Evolutionary conservation across 2,113 vertebrate species (phyloP).

Genomic region (Amphilophus citrinellus): DNA sequence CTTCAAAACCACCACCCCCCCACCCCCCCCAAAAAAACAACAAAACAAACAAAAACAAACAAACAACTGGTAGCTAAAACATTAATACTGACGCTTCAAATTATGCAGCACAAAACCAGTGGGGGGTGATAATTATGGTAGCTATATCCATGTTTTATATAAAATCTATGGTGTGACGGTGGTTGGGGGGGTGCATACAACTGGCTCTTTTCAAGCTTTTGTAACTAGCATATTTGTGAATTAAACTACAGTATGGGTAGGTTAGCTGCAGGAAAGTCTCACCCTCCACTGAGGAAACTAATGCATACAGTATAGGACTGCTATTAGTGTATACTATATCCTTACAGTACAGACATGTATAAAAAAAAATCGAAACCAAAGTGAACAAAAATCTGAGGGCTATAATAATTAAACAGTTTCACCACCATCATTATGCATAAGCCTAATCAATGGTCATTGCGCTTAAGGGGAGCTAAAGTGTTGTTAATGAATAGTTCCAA

Average conservation of each 20-base stretch:
- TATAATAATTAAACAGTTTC: conserved; percentile 58
- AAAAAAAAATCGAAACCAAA: conserved; percentile 6
- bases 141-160: not conserved
- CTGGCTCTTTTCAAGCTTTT: no score
- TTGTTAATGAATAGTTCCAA: conserved; percentile 65
- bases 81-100: not conserved
- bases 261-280: not conserved
- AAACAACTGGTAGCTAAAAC: not conserved
- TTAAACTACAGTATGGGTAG: not conserved
- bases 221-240: not conserved
- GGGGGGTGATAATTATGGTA: not conserved
- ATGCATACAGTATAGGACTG: not conserved
- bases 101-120: not conserved
- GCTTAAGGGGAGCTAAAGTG: conserved; percentile 53
- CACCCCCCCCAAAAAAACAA: no score
- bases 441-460: conserved; percentile 69
- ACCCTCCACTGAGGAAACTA: not conserved
- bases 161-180: not conserved
- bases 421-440: conserved; percentile 58
- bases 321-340: not conserved
- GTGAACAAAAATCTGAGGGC: conserved; percentile 32
- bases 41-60: no score
- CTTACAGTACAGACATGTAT: not conserved
- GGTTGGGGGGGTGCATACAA: no score
- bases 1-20: no score